Evolutionary conservation across 2,113 vertebrate species (phyloP).

Genomic region (Arenaria interpres): DNA sequence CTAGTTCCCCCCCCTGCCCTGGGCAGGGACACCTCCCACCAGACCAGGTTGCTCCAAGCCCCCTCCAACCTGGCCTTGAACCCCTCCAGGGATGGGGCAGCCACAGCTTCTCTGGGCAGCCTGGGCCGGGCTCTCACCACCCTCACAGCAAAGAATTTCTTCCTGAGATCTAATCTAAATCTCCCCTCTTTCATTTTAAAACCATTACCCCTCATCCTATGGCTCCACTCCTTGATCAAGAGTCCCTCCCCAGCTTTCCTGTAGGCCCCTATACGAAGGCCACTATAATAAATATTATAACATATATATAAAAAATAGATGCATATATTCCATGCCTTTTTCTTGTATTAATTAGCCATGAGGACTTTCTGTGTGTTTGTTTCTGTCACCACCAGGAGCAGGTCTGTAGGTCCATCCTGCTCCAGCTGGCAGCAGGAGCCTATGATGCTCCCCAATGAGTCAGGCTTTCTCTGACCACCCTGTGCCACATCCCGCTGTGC

Average conservation of each 20-base stretch:
- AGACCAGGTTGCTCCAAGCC: neutral
- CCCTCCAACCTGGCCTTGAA: neutral
- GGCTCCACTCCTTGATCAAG: neutral
- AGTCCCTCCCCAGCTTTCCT: neutral
- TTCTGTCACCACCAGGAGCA: no score
- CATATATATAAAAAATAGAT: no score
- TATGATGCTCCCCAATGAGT: neutral
- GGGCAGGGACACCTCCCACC: neutral
- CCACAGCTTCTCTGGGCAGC: neutral
- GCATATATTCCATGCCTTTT: neutral
- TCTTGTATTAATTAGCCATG: fast-evolving
- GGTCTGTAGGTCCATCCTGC: neutral
- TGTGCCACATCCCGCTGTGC: fast-evolving
- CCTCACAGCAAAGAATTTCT: neutral
- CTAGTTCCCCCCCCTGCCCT: neutral
- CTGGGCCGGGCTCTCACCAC: neutral
- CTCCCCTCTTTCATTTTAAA: neutral
- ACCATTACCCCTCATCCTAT: neutral
- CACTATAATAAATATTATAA: no score
- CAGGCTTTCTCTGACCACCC: neutral
- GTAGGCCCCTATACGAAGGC: neutral
- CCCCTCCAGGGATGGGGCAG: neutral
- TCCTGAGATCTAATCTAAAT: neutral
- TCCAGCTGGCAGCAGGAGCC: neutral
- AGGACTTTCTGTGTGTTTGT: neutral